These are phyloP conservation scores for Taurulus bubalis DNA, from an alignment of 2,113 vertebrate genomes.

Conservation along the genomic window DNA sequence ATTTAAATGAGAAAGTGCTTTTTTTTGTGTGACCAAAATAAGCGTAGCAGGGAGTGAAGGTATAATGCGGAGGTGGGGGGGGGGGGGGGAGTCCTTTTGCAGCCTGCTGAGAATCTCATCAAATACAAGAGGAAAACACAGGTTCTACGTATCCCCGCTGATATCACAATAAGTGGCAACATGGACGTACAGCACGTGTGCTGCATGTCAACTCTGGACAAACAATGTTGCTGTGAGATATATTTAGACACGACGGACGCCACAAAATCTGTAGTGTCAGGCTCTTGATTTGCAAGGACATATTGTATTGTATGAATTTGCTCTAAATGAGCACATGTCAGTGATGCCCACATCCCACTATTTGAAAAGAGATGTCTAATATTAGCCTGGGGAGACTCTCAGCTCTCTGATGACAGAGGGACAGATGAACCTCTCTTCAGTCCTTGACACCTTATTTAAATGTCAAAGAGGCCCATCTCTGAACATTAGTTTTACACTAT, in stretches of 20 bases:
- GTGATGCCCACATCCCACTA: background rate
- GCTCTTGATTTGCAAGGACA: no score
- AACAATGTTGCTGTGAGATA: constrained; percentile 3
- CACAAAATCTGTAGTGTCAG: no score
- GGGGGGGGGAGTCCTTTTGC: constrained; percentile 34
- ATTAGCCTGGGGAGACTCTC: constrained; percentile 39
- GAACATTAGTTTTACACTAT: constrained; percentile 66
- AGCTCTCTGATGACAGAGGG: constrained; percentile 57
- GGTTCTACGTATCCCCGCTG: constrained; percentile 37
- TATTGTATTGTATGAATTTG: background rate
- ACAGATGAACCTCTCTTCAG: constrained; percentile 66
- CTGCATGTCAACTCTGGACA: constrained; percentile 6
- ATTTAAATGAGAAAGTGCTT: constrained; percentile 52
- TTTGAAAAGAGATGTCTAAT: constrained; percentile 44
- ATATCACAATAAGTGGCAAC: constrained; percentile 31
- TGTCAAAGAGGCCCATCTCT: constrained; percentile 64
- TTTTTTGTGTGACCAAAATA: background rate
- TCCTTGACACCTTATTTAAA: constrained; percentile 73
- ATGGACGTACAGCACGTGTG: constrained; percentile 27
- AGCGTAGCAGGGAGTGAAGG: constrained; percentile 19
- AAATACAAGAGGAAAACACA: constrained; percentile 65
- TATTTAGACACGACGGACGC: background rate
- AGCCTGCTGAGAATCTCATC: constrained; percentile 72
- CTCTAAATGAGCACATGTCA: constrained; percentile 20
- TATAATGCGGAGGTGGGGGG: constrained; percentile 39